These are phyloP conservation scores for Thymallus thymallus DNA, from an alignment of 2,113 vertebrate species.

Conservation along the genomic window DNA sequence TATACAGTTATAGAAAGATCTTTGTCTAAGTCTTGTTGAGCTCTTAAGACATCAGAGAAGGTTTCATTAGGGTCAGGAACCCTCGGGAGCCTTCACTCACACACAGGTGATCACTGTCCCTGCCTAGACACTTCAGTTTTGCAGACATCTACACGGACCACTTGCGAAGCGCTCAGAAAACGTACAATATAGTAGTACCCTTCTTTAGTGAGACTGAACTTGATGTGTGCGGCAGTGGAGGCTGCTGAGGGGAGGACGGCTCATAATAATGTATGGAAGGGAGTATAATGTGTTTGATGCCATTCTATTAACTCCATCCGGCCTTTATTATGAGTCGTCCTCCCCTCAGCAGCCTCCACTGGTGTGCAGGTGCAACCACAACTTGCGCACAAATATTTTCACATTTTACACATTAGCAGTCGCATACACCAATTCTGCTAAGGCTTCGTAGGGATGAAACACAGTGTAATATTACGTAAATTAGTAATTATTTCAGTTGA, in stretches of 20 bases:
- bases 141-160: slow-evolving; percentile 37
- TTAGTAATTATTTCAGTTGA: slow-evolving; percentile 57
- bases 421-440: slow-evolving; percentile 53
- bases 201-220: background rate
- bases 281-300: no score
- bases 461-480: slow-evolving; percentile 61
- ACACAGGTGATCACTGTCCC: no score
- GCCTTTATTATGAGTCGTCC: no score
- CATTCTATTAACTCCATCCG: no score
- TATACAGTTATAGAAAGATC: slow-evolving; percentile 28
- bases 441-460: slow-evolving; percentile 61
- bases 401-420: slow-evolving; percentile 25
- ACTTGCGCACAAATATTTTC: background rate
- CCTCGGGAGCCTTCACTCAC: background rate
- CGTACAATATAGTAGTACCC: background rate
- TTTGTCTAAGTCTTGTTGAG: background rate
- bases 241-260: no score
- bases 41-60: background rate
- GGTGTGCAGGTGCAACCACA: background rate
- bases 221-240: background rate
- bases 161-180: background rate
- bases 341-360: no score
- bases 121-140: no score
- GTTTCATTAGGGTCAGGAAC: background rate
- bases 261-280: no score